These are phyloP conservation scores for Yasuhikotakia modesta DNA, from an alignment of 2,797 vertebrate genomes.

Conservation along the genomic window DNA sequence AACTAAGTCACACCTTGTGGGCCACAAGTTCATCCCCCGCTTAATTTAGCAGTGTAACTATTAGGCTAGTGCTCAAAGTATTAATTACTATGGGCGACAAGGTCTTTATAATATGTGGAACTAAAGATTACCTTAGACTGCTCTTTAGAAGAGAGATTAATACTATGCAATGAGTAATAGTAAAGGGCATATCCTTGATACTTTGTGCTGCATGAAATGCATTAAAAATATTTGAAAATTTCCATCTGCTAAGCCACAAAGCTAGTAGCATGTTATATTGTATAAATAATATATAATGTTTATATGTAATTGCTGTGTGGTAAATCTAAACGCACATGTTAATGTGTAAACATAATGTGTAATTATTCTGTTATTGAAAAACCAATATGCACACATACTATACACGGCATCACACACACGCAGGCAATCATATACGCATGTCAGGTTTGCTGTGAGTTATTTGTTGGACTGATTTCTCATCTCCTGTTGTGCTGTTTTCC, in stretches of 20 bases:
- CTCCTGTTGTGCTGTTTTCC: slow-evolving; percentile 26
- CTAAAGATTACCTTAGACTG: slow-evolving; percentile 16
- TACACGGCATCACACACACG: not conserved
- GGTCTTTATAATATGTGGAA: slow-evolving; percentile 30
- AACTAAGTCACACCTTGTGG: not conserved
- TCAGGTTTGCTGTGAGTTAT: slow-evolving; percentile 37
- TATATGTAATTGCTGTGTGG: not conserved
- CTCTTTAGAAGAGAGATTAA: not conserved
- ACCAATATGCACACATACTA: not conserved
- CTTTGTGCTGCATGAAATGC: not conserved
- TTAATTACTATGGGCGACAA: slow-evolving; percentile 26
- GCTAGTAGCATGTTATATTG: not conserved
- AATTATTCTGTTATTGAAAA: slow-evolving; percentile 8
- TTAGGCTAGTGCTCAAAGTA: slow-evolving; percentile 2
- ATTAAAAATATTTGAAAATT: not conserved
- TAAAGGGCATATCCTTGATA: not conserved
- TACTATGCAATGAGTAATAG: slow-evolving; percentile 1
- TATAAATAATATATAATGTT: not conserved
- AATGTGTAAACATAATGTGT: too few relatives aligned
- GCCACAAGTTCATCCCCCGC: slow-evolving; percentile 4
- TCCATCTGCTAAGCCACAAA: not conserved
- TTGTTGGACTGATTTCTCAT: slow-evolving; percentile 19
- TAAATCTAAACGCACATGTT: not conserved
- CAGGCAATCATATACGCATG: not conserved
- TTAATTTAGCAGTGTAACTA: slow-evolving; percentile 22